Base-by-base conservation (phyloP, 1,140 invertebrate genomes). In the Trichonephila clavata region DNA sequence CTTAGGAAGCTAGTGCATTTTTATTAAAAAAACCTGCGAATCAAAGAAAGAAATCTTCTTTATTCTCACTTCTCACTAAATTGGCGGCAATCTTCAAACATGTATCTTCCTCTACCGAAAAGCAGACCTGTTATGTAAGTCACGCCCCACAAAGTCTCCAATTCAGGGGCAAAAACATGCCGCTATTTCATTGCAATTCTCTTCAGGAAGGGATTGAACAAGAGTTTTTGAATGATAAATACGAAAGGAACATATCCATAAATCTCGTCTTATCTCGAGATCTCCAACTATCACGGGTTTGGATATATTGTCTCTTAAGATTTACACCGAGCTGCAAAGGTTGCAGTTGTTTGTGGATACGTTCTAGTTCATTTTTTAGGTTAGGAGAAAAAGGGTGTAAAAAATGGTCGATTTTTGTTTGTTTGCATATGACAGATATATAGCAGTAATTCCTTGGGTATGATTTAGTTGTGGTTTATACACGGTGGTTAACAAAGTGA, bases 191-290 rank as follows among this genome's bases (percentile, higher is more conserved):
- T 13, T 60, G 13, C 59, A 39, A 39, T 60, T 60, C 13, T 24
- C 68, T 16, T 27, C 27, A 27, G 68, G 3, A 71, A 71, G 27
- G 68, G 68, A 71, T 71, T 71, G 68, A 71, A 32, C 68, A 71
- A 32, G 14, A 24, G 68, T 39, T 39, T 39, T 71, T 32, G 87
- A 80, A 60, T 80, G 87, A 90, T 90, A 71, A 65, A 90, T 80
- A 24, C n/a, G 13, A n/a, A 5, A 80, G 43, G 16, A 43, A 59
- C 7, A 59, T 32, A 24, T 65, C 60, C 61, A 90, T 90, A 77
- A 90, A 90, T 90, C 68, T 80, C 24, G 10, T 43, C 43, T 90
- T 90, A 90, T 90, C 87, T 21, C n/a, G 18, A 32, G 14, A 86
- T 61, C 21, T 32, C 20, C 20, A 86, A 32, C 57, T 39, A 39